Evolutionary conservation across 2,888 invertebrate genomes (phyloP), one percentile per base, ranked within the genome.

Genomic region (Eumacrocentrus americanus): DNA sequence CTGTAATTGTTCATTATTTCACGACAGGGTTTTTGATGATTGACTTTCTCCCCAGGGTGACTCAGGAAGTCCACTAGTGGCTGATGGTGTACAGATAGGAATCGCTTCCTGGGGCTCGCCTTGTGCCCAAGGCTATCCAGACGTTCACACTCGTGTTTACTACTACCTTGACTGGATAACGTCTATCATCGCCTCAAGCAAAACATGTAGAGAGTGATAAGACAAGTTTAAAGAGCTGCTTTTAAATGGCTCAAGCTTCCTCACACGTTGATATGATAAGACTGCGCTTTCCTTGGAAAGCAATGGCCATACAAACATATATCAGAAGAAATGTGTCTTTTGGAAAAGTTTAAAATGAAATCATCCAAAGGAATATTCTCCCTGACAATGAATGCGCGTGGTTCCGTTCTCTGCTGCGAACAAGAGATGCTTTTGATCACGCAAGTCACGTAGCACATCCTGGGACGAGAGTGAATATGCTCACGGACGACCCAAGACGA

Each of bases 91-190:
- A 2, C 79, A 77, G 58, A 77, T 83, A 11, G 83, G 83, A 2
- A 69, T 83, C 2, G 83, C 82, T 34, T 83, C 83, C 2, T 83
- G 82, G 82, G 82, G 82, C 16, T 72, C 73, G 46, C 82, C 82
- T 0, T 83, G 83, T 58, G 83, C 82, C 23, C 76, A 70, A 67
- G 82, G 82, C 5, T 69, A 70, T 38, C 67, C 67, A 0, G 82
- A 83, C 64, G 81, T 83, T 4, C 82, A 79, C 61, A 82, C 82
- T 1, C 74, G 82, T 62, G 81, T 82, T 7, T 78, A 70, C 53
- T 72, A 73, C 35, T 82, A 81, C 63, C 51, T 71, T 2, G 68
- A 77, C 46, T 83, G 83, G 83, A 82, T 83, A 6, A 29, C 29
- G 5, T 4, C 29, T 6, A 29, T 29, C 29, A 29, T 29, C 29